Conservation (phyloP, 2,888 invertebrate genomes). For the Hirtodrosophila confusa region DNA sequence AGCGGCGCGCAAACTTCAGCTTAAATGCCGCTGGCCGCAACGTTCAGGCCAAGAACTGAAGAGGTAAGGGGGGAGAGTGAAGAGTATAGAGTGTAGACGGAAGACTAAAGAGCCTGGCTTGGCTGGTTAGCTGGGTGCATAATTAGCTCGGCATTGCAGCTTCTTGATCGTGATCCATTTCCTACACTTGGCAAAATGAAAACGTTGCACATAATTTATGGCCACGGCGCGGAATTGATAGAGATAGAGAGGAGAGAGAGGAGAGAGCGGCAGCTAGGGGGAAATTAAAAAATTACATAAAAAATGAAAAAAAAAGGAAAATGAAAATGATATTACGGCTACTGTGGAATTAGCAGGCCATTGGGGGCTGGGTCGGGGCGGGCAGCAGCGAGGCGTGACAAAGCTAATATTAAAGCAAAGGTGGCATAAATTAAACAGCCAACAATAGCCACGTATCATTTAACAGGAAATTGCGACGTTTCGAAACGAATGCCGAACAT, state of each 20-base stretch:
- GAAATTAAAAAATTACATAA: constrained; percentile 65
- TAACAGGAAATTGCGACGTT: constrained; percentile 73
- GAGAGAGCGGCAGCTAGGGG: background rate
- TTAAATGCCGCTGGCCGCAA: constrained; percentile 10
- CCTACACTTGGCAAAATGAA: constrained; percentile 67
- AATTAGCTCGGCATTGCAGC: constrained; percentile 41
- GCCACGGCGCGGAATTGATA: constrained; percentile 19
- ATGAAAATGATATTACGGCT: constrained; percentile 38
- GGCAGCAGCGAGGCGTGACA: constrained; percentile 65
- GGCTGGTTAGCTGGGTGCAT: constrained; percentile 44
- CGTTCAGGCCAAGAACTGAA: constrained; percentile 5
- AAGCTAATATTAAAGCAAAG: constrained; percentile 77
- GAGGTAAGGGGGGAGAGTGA: constrained; percentile 3
- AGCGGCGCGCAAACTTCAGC: constrained; percentile 61
- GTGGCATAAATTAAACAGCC: constrained; percentile 73
- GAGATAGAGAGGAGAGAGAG: no score
- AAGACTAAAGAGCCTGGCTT: constrained; percentile 23
- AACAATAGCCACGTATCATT: constrained; percentile 65
- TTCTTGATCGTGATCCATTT: constrained; percentile 70
- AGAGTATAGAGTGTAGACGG: constrained; percentile 2
- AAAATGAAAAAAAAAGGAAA: no score
- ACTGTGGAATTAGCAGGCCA: constrained; percentile 68
- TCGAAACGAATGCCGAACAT: constrained; percentile 66
- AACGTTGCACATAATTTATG: constrained; percentile 80
- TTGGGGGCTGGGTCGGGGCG: constrained; percentile 26